Evolutionary conservation across 2,113 vertebrate species (phyloP).

Genomic region (Oceanodroma tethys): DNA sequence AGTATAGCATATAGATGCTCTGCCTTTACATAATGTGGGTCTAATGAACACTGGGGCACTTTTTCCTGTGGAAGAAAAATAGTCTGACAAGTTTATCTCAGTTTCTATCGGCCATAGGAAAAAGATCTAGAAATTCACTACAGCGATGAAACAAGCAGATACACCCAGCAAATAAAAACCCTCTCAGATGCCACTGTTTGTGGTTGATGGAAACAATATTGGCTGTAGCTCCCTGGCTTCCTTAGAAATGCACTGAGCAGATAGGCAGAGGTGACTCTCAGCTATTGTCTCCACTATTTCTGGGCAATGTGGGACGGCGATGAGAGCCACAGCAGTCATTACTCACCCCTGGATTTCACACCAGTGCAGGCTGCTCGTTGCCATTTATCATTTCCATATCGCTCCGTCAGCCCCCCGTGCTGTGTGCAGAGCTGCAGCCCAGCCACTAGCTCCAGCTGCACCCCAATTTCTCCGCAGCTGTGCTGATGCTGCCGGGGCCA

Average conservation of each 20-base stretch:
- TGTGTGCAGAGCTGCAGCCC: background rate
- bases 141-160: background rate
- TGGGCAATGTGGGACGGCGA: background rate
- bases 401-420: fast-evolving
- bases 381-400: background rate
- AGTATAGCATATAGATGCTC: background rate
- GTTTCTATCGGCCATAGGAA: background rate
- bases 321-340: background rate
- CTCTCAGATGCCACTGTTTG: background rate
- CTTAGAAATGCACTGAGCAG: background rate
- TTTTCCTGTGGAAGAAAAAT: background rate
- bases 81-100: background rate
- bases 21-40: background rate
- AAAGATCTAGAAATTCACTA: background rate
- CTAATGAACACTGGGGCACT: background rate
- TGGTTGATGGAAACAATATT: background rate
- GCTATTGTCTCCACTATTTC: background rate
- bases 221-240: background rate
- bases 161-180: background rate
- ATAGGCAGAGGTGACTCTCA: background rate
- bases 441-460: background rate
- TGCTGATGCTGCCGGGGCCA: background rate
- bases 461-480: background rate
- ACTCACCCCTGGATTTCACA: background rate
- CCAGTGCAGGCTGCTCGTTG: background rate